Evolutionary conservation across 2,113 vertebrate genomes (phyloP).

Genomic region (Micronycteris hirsuta): DNA sequence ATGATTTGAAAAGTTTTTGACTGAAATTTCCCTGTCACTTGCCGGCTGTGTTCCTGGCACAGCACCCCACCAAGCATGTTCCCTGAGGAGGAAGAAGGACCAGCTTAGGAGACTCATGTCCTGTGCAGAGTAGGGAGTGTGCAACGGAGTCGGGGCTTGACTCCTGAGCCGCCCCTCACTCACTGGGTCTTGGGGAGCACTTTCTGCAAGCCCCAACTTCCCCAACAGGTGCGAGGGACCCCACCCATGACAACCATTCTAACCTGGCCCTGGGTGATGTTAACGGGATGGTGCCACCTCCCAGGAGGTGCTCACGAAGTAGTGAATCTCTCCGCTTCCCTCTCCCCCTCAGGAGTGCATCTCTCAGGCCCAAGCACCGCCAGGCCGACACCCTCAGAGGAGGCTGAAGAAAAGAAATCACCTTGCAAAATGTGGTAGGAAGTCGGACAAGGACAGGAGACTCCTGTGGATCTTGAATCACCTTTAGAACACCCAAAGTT

Average conservation of each 20-base stretch:
- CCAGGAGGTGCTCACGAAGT: not conserved
- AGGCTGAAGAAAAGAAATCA: not conserved
- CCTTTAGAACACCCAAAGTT: not conserved
- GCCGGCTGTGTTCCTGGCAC: not conserved
- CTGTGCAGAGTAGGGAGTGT: not conserved
- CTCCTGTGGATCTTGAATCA: not conserved
- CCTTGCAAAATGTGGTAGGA: not conserved
- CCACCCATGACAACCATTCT: too few species aligned
- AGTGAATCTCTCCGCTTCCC: not conserved
- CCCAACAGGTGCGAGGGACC: rapidly evolving
- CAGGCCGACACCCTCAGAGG: not conserved
- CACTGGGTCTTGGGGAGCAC: not conserved
- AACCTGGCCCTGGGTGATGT: not conserved
- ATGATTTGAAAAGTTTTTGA: not conserved
- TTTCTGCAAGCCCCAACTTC: not conserved
- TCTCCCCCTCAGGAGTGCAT: not conserved
- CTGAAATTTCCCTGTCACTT: not conserved
- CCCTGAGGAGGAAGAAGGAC: rapidly evolving
- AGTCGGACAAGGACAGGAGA: not conserved
- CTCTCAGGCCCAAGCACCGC: not conserved
- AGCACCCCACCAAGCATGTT: not conserved
- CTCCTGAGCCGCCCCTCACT: not conserved
- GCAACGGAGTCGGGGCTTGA: rapidly evolving
- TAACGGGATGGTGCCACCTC: not conserved
- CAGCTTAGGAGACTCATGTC: not conserved